Evolutionary conservation across 2,113 vertebrate genomes (phyloP), one percentile per base, ranked within the genome.

Genomic region (Mastomys coucha): DNA sequence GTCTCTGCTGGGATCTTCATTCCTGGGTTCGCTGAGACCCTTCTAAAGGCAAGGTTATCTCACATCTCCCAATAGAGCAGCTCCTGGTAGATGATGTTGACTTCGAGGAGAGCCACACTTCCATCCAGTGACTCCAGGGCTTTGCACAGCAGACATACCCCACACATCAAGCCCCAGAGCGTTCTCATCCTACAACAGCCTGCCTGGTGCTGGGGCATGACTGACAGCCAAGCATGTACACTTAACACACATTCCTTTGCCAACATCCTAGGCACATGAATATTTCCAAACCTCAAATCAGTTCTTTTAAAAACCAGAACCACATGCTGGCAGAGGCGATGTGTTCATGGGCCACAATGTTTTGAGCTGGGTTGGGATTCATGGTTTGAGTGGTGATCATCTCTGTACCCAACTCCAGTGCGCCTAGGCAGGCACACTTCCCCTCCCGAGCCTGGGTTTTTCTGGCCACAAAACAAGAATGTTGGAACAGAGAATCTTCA

Each of bases 221-320:
- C 96, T 17, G 60, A 42, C 0, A 5, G 90, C 86, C 92, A 98
- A 94, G 96, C 91, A 95, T 88, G 86, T 69, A 10, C 65, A n/a
- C 75, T 97, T 93, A 78, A 70, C 84, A 80, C 63, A 93, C 97
- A 88, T 96, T 96, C 94, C 75, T 97, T 53, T 31, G 53, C 77
- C 36, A 93, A 88, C 60, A 81, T 95, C 70, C 60, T 88, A 86
- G 97, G 84, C n/a, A 22, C 65, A 63, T 94, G 89, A 87, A 90
- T 94, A 88, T 88, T 95, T 96, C 84, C 80, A 97, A 97, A 97
- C 31, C 89, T 94, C 93, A 93, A 73, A 90, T 96, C 73, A 85
- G 89, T 94, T 94, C 94, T 94, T 84, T 95, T 88, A 81, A 88
- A 97, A 95, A 42, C 75, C 39, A 88, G 93, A 97, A 96, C 95